Percentiles rank a stretch among this genome's conserved stretches.
Evolutionary conservation across 2,888 invertebrate genomes (phyloP).

Genomic region (Dynastes hyllus): DNA sequence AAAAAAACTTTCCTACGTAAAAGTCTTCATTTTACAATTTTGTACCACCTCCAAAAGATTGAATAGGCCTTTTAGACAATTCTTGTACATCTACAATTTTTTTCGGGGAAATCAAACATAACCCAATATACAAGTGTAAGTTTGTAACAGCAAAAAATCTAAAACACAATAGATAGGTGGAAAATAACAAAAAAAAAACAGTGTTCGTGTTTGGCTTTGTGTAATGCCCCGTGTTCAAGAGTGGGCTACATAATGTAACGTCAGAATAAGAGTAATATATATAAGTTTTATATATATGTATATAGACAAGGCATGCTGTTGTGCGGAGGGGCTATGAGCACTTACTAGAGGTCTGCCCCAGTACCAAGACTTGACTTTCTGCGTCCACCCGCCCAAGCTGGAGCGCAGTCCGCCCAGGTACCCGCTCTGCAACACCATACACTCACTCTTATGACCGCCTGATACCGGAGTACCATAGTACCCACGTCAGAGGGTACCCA

Average conservation of each 20-base stretch:
- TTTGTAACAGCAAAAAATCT: no score
- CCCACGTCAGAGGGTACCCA: slow-evolving; percentile 51
- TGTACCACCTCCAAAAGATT: no score
- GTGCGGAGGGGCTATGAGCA: slow-evolving; percentile 64
- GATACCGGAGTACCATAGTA: slow-evolving; percentile 55
- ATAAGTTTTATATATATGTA: neutral
- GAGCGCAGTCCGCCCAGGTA: slow-evolving; percentile 95
- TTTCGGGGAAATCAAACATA: no score
- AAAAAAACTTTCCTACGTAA: no score
- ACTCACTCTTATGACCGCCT: slow-evolving; percentile 57
- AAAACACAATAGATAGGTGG: slow-evolving; percentile 2
- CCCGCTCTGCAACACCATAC: slow-evolving; percentile 82
- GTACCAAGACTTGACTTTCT: slow-evolving; percentile 98
- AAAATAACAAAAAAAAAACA: neutral
- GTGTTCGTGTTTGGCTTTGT: neutral
- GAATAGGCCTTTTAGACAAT: no score
- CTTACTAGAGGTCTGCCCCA: slow-evolving; percentile 98
- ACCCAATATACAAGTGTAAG: no score
- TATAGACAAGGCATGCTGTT: slow-evolving; percentile 47
- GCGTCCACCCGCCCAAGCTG: slow-evolving; percentile 96
- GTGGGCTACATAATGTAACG: slow-evolving; percentile 12
- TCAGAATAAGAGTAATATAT: slow-evolving; percentile 4
- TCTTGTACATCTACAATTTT: no score
- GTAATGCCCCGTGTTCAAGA: slow-evolving; percentile 12
- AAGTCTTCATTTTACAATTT: no score